Percentiles rank a stretch among this genome's conserved stretches.
Conservation (phyloP, 2,113 vertebrate species). For the Apodemus sylvaticus region DNA sequence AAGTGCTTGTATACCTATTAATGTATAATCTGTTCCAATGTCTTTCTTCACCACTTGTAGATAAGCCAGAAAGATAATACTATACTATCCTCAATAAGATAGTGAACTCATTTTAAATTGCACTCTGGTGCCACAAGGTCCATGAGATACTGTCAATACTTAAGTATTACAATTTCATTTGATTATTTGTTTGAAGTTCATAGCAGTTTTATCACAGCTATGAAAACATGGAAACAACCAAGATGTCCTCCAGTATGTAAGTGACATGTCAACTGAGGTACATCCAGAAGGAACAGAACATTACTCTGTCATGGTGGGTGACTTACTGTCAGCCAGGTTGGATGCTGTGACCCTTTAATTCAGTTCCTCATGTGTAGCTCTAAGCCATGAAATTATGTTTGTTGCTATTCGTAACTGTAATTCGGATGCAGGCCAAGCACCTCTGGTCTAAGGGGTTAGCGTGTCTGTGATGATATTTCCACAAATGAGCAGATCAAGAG, state of each 20-base stretch:
- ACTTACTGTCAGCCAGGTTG: neutral
- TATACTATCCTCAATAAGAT: no score
- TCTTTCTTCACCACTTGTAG: neutral
- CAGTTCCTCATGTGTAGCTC: neutral
- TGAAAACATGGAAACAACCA: neutral
- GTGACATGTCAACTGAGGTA: neutral
- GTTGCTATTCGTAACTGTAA: neutral
- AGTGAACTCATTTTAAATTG: neutral
- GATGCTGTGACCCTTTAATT: neutral
- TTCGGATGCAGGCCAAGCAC: neutral
- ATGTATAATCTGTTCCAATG: neutral
- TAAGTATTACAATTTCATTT: neutral
- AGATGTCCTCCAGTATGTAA: neutral
- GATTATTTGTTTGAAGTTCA: neutral
- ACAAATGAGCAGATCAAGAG: neutral
- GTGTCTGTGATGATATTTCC: neutral
- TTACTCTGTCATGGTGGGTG: neutral
- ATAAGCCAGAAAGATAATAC: neutral
- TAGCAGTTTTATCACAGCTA: neutral
- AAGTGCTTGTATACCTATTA: accelerated
- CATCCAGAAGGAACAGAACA: neutral
- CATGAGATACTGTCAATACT: neutral
- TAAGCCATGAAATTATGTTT: neutral
- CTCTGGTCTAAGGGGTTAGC: neutral
- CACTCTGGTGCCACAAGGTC: neutral